phyloP scores from a whole-genome alignment of 2,888 invertebrate species.

The Polyommatus icarus region DNA sequence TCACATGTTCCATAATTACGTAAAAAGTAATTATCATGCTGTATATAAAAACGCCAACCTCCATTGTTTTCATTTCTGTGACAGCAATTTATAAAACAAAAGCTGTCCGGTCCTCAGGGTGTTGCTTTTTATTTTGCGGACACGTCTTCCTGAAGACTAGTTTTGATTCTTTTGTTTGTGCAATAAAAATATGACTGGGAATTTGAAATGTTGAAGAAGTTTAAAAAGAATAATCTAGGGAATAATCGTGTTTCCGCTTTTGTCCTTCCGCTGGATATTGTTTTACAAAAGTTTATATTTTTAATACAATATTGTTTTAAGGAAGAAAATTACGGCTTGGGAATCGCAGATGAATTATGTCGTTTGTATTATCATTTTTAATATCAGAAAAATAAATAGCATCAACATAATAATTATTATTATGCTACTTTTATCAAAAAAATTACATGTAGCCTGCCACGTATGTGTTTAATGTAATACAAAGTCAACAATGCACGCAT shows the following conservation, averaged over 20 bases:
- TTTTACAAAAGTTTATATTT: neutral
- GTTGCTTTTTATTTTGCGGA: constrained; percentile 19
- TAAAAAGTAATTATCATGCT: constrained; percentile 11
- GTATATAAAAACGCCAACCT: neutral
- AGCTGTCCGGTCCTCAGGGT: constrained; percentile 16
- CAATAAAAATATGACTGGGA: constrained; percentile 24
- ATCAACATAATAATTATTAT: too few relatives aligned
- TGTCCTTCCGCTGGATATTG: neutral
- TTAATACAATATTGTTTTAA: constrained; percentile 2
- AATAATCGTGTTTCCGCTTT: constrained; percentile 11
- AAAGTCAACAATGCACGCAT: too few relatives aligned
- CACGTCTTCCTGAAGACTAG: constrained; percentile 21
- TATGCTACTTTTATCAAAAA: too few relatives aligned
- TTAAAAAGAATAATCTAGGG: constrained; percentile 7
- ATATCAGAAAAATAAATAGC: neutral
- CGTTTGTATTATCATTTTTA: neutral
- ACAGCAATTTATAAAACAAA: constrained; percentile 16
- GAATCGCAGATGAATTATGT: neutral
- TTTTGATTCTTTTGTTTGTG: constrained; percentile 26
- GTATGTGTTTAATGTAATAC: too few relatives aligned
- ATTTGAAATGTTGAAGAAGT: constrained; percentile 25
- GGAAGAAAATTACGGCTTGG: neutral
- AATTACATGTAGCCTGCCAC: too few relatives aligned
- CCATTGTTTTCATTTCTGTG: neutral
- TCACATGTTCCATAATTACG: neutral